Percentiles rank a stretch among this genome's conserved stretches.
Evolutionary conservation across 1,140 invertebrate genomes (phyloP).

Genomic region (Drosophila pruinosa): DNA sequence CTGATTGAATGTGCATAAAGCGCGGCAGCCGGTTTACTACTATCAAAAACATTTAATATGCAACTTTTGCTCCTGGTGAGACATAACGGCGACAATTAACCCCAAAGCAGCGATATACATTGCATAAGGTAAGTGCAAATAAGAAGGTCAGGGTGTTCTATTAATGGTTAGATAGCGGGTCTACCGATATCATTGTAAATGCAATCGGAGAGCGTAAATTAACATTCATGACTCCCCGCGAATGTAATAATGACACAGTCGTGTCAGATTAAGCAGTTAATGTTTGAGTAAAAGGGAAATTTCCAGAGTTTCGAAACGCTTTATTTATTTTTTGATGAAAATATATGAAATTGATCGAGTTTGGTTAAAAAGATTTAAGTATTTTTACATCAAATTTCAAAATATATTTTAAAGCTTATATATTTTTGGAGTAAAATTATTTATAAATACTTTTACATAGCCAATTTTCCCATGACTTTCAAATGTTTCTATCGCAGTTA

Average conservation of each 20-base stretch:
- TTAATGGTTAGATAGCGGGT: not conserved
- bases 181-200: not conserved
- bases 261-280: not conserved
- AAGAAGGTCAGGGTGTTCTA: not conserved
- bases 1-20: constrained; percentile 36
- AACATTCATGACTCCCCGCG: not conserved
- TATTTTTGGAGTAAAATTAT: too few species aligned
- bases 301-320: not conserved
- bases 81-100: constrained; percentile 11
- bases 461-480: not conserved
- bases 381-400: too few species aligned
- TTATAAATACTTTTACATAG: not conserved
- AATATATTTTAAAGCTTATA: too few species aligned
- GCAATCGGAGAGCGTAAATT: not conserved
- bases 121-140: constrained; percentile 27
- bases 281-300: not conserved
- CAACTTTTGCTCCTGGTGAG: constrained; percentile 34
- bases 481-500: constrained; percentile 28
- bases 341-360: too few species aligned
- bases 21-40: constrained; percentile 33
- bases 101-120: not conserved
- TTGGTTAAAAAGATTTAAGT: too few species aligned
- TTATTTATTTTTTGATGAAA: not conserved
- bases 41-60: constrained; percentile 16
- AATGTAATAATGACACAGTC: too few species aligned